phyloP scores from a whole-genome alignment of 1,140 invertebrate species.

The Drosophila aff. region DNA sequence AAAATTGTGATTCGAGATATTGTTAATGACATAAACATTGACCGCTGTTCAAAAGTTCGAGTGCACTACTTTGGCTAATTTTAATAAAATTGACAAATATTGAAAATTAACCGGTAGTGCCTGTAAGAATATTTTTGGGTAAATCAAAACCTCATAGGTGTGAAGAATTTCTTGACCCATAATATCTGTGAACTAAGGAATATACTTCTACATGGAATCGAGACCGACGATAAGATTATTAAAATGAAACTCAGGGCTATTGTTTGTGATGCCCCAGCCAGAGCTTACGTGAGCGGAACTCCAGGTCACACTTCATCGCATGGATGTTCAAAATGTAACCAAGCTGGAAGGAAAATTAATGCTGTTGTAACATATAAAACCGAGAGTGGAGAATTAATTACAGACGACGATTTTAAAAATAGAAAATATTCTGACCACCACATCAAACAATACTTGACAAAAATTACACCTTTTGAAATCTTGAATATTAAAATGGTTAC shows the following conservation, averaged over 20 bases:
- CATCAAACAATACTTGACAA: too few species aligned
- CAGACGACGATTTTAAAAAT: too few species aligned
- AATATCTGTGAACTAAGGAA: not conserved
- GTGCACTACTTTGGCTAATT: conserved; percentile 7
- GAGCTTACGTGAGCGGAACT: too few species aligned
- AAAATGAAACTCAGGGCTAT: not conserved
- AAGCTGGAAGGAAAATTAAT: too few species aligned
- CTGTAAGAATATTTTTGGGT: conserved; percentile 15
- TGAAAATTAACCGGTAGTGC: not conserved
- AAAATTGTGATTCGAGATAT: not conserved
- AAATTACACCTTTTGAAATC: too few species aligned
- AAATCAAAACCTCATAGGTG: conserved; percentile 2
- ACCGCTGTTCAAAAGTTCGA: conserved; percentile 12
- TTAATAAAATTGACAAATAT: conserved; percentile 6
- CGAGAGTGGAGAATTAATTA: too few species aligned
- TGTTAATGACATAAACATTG: conserved; percentile 10
- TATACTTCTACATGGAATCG: too few species aligned
- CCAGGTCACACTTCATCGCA: not conserved
- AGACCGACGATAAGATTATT: not conserved
- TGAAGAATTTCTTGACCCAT: not conserved
- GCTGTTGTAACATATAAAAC: too few species aligned
- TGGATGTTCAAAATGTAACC: too few species aligned
- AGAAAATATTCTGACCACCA: too few species aligned
- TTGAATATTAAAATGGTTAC: too few species aligned
- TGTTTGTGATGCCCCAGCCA: not conserved